Conservation (phyloP, 2,113 vertebrate species). For the Orthonyx spaldingii region DNA sequence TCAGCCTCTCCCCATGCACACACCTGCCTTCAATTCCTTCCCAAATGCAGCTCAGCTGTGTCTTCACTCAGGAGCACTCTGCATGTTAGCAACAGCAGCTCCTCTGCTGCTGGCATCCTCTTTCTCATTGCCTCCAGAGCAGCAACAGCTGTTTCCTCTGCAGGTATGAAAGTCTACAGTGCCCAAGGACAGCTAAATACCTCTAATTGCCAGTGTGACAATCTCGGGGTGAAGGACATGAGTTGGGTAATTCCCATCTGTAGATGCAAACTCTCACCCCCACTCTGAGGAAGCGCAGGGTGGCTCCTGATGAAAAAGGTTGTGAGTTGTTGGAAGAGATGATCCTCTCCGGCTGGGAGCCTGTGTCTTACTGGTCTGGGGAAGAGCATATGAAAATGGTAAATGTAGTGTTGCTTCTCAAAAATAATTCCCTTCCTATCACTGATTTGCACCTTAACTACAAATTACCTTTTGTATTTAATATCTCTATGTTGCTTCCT, state of each 20-base stretch:
- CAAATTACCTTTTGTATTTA: background rate
- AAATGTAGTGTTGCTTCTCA: background rate
- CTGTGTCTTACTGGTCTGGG: background rate
- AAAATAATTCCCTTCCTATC: background rate
- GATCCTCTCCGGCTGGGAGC: fast-evolving
- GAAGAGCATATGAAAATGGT: background rate
- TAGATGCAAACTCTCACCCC: background rate
- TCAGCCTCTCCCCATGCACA: background rate
- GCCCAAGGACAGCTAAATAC: background rate
- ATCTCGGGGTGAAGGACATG: background rate
- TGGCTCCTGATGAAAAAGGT: background rate
- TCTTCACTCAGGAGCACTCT: background rate
- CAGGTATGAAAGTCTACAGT: background rate
- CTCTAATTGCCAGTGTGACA: background rate
- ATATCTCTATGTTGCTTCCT: background rate
- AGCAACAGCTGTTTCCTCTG: background rate
- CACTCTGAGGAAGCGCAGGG: background rate
- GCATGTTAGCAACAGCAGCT: background rate
- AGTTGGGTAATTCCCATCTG: background rate
- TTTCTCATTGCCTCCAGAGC: background rate
- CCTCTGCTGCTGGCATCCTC: background rate
- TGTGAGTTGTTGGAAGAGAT: background rate
- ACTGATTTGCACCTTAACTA: background rate
- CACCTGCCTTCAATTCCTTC: background rate
- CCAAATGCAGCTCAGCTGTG: background rate